These are phyloP conservation scores for Uria aalge DNA, from an alignment of 2,113 vertebrate species.

Conservation along the genomic window DNA sequence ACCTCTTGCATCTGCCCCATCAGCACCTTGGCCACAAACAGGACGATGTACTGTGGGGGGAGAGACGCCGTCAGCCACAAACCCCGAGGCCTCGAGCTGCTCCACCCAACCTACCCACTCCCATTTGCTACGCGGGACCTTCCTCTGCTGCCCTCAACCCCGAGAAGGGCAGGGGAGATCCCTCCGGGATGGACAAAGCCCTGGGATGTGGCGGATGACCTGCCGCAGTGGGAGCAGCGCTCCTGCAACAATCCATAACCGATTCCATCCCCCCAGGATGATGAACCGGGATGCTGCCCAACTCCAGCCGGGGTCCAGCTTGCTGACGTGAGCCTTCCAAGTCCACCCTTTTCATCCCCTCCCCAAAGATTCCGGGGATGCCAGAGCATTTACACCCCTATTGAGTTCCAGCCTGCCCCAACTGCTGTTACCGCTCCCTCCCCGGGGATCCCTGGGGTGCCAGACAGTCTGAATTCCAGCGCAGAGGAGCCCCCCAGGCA, in stretches of 20 bases:
- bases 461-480: neutral
- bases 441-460: rapidly evolving
- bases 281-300: rapidly evolving
- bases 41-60: slow-evolving; percentile 86
- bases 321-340: rapidly evolving
- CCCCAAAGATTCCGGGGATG: neutral
- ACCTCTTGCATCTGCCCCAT: slow-evolving; percentile 87
- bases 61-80: neutral
- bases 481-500: rapidly evolving
- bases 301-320: neutral
- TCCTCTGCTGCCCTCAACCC: neutral
- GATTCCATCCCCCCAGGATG: rapidly evolving
- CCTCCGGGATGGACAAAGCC: neutral
- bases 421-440: neutral
- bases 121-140: rapidly evolving
- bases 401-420: neutral
- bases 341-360: neutral
- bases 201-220: rapidly evolving
- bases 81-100: rapidly evolving
- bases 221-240: neutral
- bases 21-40: slow-evolving; percentile 89
- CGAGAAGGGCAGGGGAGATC: neutral
- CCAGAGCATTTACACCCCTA: neutral
- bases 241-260: rapidly evolving
- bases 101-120: neutral